These are phyloP conservation scores for Protonemura montana DNA, from an alignment of 2,888 invertebrate genomes.

Conservation along the genomic window DNA sequence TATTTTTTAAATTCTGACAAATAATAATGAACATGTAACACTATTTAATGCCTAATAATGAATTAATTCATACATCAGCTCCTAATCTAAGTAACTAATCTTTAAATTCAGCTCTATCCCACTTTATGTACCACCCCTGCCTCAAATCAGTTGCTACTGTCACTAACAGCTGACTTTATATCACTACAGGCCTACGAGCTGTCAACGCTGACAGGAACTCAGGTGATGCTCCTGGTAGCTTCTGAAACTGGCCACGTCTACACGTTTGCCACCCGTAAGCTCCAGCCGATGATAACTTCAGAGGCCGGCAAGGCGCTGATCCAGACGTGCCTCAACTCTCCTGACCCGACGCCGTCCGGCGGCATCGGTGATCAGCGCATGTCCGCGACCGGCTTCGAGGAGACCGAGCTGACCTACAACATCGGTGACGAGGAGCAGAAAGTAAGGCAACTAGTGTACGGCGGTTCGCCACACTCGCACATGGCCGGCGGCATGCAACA, in stretches of 20 bases:
- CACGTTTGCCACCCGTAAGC: slow-evolving; percentile 97
- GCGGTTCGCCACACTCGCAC: slow-evolving; percentile 63
- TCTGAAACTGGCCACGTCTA: slow-evolving; percentile 99
- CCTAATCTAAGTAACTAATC: no score
- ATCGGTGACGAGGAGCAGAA: slow-evolving; percentile 94
- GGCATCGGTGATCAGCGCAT: slow-evolving; percentile 90
- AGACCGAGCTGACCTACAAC: slow-evolving; percentile 97
- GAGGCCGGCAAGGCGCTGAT: slow-evolving; percentile 96
- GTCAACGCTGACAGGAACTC: slow-evolving; percentile 98
- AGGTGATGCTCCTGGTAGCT: slow-evolving; percentile 99
- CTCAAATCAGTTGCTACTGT: background rate
- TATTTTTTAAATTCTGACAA: no score
- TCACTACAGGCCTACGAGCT: slow-evolving; percentile 92
- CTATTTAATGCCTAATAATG: no score
- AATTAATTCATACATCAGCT: no score
- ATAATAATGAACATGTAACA: no score
- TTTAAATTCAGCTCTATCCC: background rate
- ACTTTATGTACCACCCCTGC: background rate
- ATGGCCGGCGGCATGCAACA: slow-evolving; percentile 47
- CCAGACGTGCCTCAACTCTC: slow-evolving; percentile 97
- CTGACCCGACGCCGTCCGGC: slow-evolving; percentile 73
- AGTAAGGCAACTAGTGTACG: slow-evolving; percentile 96
- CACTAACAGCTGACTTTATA: background rate
- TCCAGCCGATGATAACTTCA: slow-evolving; percentile 99
- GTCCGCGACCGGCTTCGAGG: slow-evolving; percentile 98